Evolutionary conservation across 2,113 vertebrate genomes (phyloP).

Genomic region (Dicrurus megarhynchus): DNA sequence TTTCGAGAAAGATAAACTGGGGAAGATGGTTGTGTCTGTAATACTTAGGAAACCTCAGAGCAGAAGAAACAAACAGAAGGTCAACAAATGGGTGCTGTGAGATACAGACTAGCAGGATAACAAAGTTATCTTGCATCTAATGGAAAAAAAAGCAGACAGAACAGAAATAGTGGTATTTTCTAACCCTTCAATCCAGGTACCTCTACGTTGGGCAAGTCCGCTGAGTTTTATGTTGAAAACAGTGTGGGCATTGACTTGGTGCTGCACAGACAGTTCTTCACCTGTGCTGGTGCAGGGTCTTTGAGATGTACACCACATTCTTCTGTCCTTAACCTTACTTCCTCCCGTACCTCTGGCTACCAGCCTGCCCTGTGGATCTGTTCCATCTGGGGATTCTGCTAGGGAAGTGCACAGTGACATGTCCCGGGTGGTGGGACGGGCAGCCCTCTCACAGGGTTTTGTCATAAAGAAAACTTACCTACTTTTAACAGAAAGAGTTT

Average conservation of each 20-base stretch:
- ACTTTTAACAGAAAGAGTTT: background rate
- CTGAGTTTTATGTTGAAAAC: background rate
- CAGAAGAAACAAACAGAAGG: background rate
- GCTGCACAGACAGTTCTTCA: background rate
- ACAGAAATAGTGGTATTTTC: background rate
- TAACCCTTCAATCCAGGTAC: background rate
- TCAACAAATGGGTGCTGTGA: background rate
- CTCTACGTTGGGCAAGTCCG: accelerated
- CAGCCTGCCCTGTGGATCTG: background rate
- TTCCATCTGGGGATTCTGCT: background rate
- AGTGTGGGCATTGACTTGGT: background rate
- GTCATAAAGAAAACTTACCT: background rate
- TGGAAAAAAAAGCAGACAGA: background rate
- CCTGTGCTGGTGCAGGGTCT: background rate
- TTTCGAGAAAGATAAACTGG: background rate
- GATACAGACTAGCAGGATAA: background rate
- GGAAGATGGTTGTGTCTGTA: background rate
- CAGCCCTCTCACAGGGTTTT: background rate
- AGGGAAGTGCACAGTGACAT: background rate
- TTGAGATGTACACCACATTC: background rate
- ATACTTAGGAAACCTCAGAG: background rate
- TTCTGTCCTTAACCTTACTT: background rate
- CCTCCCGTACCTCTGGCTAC: background rate
- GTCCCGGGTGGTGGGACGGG: too few relatives aligned
- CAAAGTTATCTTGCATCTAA: background rate